Evolutionary conservation across 1,140 invertebrate genomes (phyloP).

Genomic region (Drosophila arizonae): DNA sequence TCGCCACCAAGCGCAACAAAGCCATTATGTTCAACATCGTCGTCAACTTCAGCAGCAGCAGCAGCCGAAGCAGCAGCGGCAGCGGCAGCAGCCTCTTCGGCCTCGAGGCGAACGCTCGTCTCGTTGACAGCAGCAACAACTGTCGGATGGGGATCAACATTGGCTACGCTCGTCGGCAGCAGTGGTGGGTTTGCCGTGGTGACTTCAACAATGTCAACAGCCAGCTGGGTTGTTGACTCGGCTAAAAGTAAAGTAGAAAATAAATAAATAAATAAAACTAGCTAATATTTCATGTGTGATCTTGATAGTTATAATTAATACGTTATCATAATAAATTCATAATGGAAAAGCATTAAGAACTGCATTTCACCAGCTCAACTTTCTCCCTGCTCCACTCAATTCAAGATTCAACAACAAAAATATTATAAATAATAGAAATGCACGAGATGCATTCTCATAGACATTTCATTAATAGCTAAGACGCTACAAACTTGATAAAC

Average conservation of each 20-base stretch:
- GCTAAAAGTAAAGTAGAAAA: constrained; percentile 33
- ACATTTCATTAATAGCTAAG: constrained; percentile 45
- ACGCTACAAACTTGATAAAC: constrained; percentile 60
- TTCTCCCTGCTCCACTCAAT: constrained; percentile 23
- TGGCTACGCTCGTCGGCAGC: constrained; percentile 12
- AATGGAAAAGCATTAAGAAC: constrained; percentile 12
- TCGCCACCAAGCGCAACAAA: constrained; percentile 54
- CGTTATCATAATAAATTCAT: constrained; percentile 4
- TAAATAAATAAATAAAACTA: background rate
- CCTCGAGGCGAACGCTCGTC: constrained; percentile 4
- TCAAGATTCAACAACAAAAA: constrained; percentile 17
- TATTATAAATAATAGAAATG: constrained; percentile 13
- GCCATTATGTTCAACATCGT: constrained; percentile 37
- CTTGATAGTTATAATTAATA: constrained; percentile 5
- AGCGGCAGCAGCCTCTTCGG: constrained; percentile 9
- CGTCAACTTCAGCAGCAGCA: constrained; percentile 27
- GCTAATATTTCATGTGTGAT: background rate
- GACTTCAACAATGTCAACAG: constrained; percentile 30
- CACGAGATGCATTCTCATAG: constrained; percentile 57
- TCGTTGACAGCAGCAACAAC: constrained; percentile 12
- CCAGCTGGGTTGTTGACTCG: constrained; percentile 46
- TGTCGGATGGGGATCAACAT: constrained; percentile 6
- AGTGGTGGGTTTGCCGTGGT: constrained; percentile 44
- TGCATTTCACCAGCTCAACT: constrained; percentile 20
- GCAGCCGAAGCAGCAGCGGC: constrained; percentile 27